Evolutionary conservation across 2,888 invertebrate species (phyloP), one percentile per base, ranked within the genome.

Genomic region (Bombylius major): DNA sequence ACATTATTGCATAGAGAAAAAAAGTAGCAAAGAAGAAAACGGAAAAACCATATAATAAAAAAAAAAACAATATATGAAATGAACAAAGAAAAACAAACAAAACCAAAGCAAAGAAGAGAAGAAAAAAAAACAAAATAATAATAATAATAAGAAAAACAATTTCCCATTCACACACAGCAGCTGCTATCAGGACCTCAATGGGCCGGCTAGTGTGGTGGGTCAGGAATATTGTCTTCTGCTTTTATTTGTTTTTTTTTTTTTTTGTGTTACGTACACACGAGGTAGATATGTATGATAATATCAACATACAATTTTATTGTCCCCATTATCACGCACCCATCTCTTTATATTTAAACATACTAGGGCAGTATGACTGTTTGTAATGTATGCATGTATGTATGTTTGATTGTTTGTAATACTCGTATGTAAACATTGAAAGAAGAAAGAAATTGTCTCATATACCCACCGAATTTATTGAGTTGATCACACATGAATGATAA

Each of bases 151-250:
- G 46, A 55, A 54, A 56, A 53, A 59, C 52, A 59, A 52, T 57
- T 57, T 56, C 57, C 6, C 36, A 36, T 36, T 9, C 36, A 8
- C 36, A 36, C 9, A 8, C 36, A 9, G 6, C n/a, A n/a, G n/a
- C n/a, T n/a, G n/a, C 32, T 45, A 34, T 45, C 31, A 45, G 50
- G 49, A 54, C 51, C 61, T 58, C 56, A 59, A 60, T 56, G 52
- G 59, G 50, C 55, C 53, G 57, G 42, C 57, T 50, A 57, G 54
- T 62, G 56, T 50, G 60, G 58, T 53, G 60, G 62, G 62, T 62
- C 62, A 62, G 58, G 60, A 49, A 58, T 42, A 42, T 42, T 11
- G 8, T 11, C 39, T 42, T 11, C 11, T 11, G 8, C 34, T 36
- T 36, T 50, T 48, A 31, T 50, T 36, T n/a, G n/a, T 3, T 36